Conservation (phyloP, 2,888 invertebrate species). For the Cephus pulcher region DNA sequence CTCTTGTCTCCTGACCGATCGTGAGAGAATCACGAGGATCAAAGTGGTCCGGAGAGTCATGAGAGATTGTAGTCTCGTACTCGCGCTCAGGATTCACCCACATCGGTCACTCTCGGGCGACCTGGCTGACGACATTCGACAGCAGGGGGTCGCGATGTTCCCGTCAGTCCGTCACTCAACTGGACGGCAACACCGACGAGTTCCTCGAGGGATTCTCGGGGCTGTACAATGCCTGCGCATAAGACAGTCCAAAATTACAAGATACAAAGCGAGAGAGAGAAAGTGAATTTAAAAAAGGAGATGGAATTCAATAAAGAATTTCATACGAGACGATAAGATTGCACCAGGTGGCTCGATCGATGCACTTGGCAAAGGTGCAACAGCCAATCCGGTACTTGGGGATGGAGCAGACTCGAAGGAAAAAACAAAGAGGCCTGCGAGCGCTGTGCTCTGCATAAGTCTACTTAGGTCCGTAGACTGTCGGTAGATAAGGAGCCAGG, state of each 20-base stretch:
- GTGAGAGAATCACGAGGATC: too few species aligned
- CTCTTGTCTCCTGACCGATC: constrained; percentile 1
- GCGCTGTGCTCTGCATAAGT: background rate
- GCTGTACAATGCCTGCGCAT: background rate
- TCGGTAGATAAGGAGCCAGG: constrained; percentile 6
- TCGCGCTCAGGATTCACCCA: constrained; percentile 48
- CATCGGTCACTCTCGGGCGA: constrained; percentile 57
- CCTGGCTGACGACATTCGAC: constrained; percentile 58
- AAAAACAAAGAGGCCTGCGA: background rate
- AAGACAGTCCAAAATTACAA: background rate
- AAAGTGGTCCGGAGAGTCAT: too few species aligned
- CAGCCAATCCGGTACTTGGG: background rate
- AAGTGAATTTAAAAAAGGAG: background rate
- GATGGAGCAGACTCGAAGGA: background rate
- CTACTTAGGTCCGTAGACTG: background rate
- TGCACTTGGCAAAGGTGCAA: background rate
- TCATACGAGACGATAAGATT: background rate
- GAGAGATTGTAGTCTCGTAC: constrained; percentile 14
- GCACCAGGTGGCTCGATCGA: background rate
- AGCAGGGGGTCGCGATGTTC: constrained; percentile 61
- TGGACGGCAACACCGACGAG: constrained; percentile 51
- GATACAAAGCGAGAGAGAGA: background rate
- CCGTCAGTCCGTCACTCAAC: constrained; percentile 61
- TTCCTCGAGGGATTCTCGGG: constrained; percentile 31
- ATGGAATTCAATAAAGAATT: background rate